Evolutionary conservation across 2,888 invertebrate genomes (phyloP).

Genomic region (Fragum sueziense): DNA sequence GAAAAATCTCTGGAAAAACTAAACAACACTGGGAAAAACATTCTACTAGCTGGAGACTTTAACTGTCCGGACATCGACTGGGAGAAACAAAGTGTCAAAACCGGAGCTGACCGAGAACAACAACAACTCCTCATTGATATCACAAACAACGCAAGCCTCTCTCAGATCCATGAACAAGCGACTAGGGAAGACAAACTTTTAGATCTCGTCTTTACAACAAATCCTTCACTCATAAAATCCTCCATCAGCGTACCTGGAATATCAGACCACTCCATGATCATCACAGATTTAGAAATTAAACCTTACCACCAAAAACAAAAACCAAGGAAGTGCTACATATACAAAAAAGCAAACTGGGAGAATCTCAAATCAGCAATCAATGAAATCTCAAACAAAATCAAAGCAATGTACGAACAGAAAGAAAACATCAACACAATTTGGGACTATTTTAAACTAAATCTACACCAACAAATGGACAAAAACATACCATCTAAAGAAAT

Average conservation of each 20-base stretch:
- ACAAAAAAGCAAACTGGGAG: constrained; percentile 42
- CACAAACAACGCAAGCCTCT: constrained; percentile 6
- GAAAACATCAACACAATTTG: neutral
- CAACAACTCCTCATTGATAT: constrained; percentile 36
- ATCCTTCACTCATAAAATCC: constrained; percentile 37
- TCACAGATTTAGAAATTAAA: constrained; percentile 38
- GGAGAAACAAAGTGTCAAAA: constrained; percentile 9
- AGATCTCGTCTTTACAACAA: neutral
- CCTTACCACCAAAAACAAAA: neutral
- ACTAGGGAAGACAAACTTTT: neutral
- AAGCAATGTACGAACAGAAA: neutral
- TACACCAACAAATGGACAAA: neutral
- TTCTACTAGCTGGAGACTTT: constrained; percentile 32
- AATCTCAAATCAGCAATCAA: neutral
- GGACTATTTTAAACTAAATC: neutral
- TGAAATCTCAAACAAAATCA: neutral
- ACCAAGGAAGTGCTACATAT: constrained; percentile 35
- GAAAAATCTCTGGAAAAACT: constrained; percentile 21
- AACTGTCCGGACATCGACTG: constrained; percentile 8
- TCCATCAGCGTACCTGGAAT: constrained; percentile 22
- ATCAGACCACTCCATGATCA: constrained; percentile 43
- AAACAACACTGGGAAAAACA: neutral
- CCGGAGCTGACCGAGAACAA: too few species aligned
- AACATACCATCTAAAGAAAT: neutral
- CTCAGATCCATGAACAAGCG: constrained; percentile 34